Percentiles rank a stretch among this genome's conserved stretches.
Conservation (phyloP, 2,888 invertebrate species). For the Microctonus aethiopoides region DNA sequence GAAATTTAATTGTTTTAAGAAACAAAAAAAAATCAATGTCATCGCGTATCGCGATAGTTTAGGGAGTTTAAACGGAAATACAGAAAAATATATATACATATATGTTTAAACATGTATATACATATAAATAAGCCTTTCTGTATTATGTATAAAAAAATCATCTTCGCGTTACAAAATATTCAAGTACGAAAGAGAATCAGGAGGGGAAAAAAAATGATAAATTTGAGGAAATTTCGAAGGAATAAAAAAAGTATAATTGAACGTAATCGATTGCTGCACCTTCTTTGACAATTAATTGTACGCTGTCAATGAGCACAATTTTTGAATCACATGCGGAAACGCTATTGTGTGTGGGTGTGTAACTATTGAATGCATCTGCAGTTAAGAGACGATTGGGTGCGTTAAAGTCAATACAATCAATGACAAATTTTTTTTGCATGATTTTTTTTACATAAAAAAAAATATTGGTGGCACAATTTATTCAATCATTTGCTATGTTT, state of each 20-base stretch:
- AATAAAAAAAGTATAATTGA: background rate
- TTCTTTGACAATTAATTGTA: background rate
- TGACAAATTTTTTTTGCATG: background rate
- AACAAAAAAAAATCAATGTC: constrained; percentile 12
- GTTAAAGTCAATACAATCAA: background rate
- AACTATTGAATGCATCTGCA: background rate
- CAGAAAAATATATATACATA: background rate
- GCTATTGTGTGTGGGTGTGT: background rate
- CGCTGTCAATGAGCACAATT: background rate
- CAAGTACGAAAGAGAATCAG: background rate
- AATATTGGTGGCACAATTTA: background rate
- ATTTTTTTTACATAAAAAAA: background rate
- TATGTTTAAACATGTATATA: background rate
- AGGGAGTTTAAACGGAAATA: background rate
- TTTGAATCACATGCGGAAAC: background rate
- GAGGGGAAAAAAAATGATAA: background rate
- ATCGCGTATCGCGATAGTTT: constrained; percentile 34
- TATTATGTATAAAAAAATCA: background rate
- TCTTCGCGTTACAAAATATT: constrained; percentile 16
- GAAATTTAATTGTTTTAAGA: constrained; percentile 45
- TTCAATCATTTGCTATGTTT: background rate
- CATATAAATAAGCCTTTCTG: background rate
- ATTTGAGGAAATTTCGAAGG: background rate
- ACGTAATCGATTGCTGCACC: background rate
- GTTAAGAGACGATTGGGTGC: background rate